These are phyloP conservation scores for Trichogramma dendrolimi DNA, from an alignment of 2,888 invertebrate genomes.

Conservation along the genomic window DNA sequence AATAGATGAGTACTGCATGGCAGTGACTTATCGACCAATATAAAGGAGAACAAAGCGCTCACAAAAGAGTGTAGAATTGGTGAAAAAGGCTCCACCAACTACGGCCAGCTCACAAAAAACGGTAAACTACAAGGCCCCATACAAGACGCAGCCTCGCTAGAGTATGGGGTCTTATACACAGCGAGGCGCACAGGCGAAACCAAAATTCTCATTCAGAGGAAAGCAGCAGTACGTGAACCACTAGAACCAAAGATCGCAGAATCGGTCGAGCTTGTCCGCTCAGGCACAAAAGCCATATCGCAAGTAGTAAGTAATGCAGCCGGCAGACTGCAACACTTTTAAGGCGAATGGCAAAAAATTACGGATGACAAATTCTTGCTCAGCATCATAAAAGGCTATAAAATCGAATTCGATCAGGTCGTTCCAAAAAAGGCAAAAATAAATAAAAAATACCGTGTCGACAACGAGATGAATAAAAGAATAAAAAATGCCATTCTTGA, in stretches of 20 bases:
- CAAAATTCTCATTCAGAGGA: conserved; percentile 3
- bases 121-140: conserved; percentile 1
- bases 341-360: conserved; percentile 11
- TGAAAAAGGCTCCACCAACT: not conserved
- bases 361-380: conserved; percentile 16
- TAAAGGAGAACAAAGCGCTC: conserved; percentile 20
- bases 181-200: not conserved
- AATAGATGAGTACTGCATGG: conserved; percentile 21
- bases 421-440: not conserved
- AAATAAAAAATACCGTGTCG: not conserved
- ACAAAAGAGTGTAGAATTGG: conserved; percentile 8
- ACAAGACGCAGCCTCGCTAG: not conserved
- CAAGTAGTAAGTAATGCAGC: conserved; percentile 17
- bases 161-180: not conserved
- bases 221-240: not conserved
- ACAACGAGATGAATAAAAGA: not conserved
- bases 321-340: conserved; percentile 10
- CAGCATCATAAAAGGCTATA: conserved; percentile 13
- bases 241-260: not conserved
- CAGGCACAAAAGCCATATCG: too few relatives aligned
- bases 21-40: conserved; percentile 3
- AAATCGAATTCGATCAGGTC: conserved; percentile 9
- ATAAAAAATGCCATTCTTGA: not conserved
- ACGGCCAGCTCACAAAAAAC: not conserved
- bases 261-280: not conserved